Percentiles rank a stretch among this genome's conserved stretches.
Conservation (phyloP, 2,113 vertebrate genomes). For the Sinocyclocheilus maitianheensis region DNA sequence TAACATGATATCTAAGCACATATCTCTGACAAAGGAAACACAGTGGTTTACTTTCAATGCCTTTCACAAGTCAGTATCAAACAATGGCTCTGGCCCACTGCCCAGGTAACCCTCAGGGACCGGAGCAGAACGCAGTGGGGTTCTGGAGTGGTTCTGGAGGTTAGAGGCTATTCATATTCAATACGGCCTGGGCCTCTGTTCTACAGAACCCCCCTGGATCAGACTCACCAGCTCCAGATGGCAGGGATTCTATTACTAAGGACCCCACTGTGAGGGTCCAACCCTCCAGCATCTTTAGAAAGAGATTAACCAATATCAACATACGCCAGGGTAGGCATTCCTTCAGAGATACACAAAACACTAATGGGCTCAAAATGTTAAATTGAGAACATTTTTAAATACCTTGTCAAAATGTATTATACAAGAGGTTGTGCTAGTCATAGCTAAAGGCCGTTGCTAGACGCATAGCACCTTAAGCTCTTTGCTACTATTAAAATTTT, state of each 20-base stretch:
- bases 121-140: slow-evolving; percentile 31
- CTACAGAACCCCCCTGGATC: slow-evolving; percentile 68
- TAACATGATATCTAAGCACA: slow-evolving; percentile 4
- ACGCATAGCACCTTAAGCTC: not conserved
- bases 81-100: slow-evolving; percentile 40
- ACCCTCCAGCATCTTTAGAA: slow-evolving; percentile 53
- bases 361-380: not conserved
- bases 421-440: not conserved
- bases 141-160: slow-evolving; percentile 39
- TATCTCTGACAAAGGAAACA: not conserved
- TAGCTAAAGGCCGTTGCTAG: not conserved
- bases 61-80: slow-evolving; percentile 31
- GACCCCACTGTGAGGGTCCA: slow-evolving; percentile 70
- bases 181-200: slow-evolving; percentile 31
- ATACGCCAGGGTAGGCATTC: slow-evolving; percentile 68
- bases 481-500: not conserved
- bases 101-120: slow-evolving; percentile 35
- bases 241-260: slow-evolving; percentile 71
- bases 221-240: slow-evolving; percentile 68
- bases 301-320: slow-evolving; percentile 60
- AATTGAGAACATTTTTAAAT: slow-evolving; percentile 7
- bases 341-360: slow-evolving; percentile 65
- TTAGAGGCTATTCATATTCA: slow-evolving; percentile 42
- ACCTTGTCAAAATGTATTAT: not conserved
- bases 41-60: slow-evolving; percentile 18